Base-by-base conservation (phyloP, 2,113 vertebrate species). In the Ctenodactylus gundi region DNA sequence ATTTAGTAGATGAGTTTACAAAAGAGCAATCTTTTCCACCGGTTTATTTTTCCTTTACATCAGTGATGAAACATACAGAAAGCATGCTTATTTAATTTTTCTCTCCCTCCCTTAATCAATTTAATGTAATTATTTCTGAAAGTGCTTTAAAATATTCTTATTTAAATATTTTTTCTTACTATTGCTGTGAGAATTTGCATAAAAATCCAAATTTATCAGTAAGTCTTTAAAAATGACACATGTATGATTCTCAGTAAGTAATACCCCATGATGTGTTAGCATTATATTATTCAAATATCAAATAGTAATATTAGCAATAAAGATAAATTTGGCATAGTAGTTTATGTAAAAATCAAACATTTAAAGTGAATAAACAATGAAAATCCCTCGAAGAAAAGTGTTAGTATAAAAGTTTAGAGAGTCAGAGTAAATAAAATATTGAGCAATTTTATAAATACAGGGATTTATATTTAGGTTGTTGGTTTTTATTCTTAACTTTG, bases 281-380 rank as follows among this genome's bases (percentile, higher is more conserved):
- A 97, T 96, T 96, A 92, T 94, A 96, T 97, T 96, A 95, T 81
- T 98, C 97, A 97, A 97, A 97, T 88, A 84, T 96, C 95, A 91
- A 97, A 97, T 41, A 44, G 75, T 92, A 96, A 97, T 89, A 96
- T 90, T 96, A 97, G 97, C 94, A 97, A 97, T 96, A 97, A 96
- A 96, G 94, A 97, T 97, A 96, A 96, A 97, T 95, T 96, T 97
- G 97, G 95, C 90, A 97, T 97, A 97, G 95, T 97, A 94, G 86
- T 94, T 95, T 96, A 97, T 88, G 94, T 86, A 95, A 96, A n/a
- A 96, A 97, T 97, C 93, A 95, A 98, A 95, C 97, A 97, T 97
- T 97, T 97, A 97, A 97, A 96, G 94, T 95, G 92, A 95, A 41
- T 95, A 96, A 95, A 95, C 75, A 95, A 84, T 94, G 95, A 96